Evolutionary conservation across 2,888 invertebrate genomes (phyloP).

Genomic region (Agrochola macilenta): DNA sequence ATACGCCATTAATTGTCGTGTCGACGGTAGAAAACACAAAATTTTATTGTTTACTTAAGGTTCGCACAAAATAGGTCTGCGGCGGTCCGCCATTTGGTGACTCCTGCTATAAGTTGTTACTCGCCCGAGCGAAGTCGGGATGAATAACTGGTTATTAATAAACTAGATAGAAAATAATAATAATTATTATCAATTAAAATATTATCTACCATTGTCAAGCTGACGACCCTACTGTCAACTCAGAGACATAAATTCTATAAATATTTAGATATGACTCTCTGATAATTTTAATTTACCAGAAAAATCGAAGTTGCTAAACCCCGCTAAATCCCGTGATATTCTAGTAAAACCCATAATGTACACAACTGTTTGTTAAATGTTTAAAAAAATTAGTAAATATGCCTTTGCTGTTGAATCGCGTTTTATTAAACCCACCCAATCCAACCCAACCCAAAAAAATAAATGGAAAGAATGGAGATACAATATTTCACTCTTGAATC

Average conservation of each 20-base stretch:
- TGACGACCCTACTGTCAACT: background rate
- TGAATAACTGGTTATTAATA: background rate
- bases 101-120: background rate
- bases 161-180: background rate
- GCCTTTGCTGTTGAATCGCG: background rate
- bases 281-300: too few species aligned
- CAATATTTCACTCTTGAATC: background rate
- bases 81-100: too few species aligned
- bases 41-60: too few species aligned
- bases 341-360: background rate
- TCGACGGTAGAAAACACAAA: too few species aligned
- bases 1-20: too few species aligned
- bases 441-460: too few species aligned
- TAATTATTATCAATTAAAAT: background rate
- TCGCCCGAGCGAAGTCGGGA: background rate
- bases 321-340: background rate
- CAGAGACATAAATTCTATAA: background rate
- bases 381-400: background rate
- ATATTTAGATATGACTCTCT: background rate
- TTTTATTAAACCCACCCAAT: background rate
- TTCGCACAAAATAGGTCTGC: too few species aligned
- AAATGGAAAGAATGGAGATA: too few species aligned
- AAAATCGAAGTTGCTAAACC: background rate
- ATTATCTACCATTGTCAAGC: background rate
- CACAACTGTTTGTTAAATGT: background rate